A percentile compares a stretch with the other conserved stretches of the same genome.
These are phyloP conservation scores for Rhinoraja longicauda DNA, from an alignment of 2,797 vertebrate species.

Conservation along the genomic window DNA sequence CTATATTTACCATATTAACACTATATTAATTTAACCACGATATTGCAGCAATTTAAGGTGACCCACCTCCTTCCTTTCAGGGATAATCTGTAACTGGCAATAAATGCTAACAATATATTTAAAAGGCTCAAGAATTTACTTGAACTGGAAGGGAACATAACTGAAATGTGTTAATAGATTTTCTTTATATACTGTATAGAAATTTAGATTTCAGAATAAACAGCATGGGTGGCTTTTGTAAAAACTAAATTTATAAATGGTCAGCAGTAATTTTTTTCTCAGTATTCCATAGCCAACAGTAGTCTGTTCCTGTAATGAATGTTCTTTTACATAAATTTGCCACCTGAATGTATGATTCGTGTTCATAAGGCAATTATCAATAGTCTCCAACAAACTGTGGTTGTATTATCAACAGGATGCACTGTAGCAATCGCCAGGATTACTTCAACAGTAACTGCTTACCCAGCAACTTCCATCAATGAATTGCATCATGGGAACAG, in stretches of 20 bases:
- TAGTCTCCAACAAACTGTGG: background rate
- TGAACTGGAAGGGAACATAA: background rate
- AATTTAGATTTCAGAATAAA: background rate
- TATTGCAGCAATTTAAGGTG: too few species aligned
- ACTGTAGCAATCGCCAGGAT: background rate
- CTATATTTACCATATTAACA: too few species aligned
- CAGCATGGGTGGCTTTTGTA: too few species aligned
- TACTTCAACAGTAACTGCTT: background rate
- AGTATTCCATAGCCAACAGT: background rate
- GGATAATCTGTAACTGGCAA: too few species aligned
- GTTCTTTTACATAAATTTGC: background rate
- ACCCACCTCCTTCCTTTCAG: too few species aligned
- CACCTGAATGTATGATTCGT: background rate
- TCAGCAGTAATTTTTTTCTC: background rate
- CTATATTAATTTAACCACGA: too few species aligned
- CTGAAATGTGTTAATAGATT: background rate
- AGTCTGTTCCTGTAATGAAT: background rate
- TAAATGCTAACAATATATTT: too few species aligned
- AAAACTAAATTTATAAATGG: background rate
- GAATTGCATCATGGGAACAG: background rate
- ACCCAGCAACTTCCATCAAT: background rate
- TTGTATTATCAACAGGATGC: background rate
- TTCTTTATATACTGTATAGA: background rate
- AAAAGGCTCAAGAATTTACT: background rate
- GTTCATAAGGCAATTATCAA: background rate